Base-by-base conservation (phyloP, 2,113 vertebrate genomes). In the Romanogobio albipinnatus region DNA sequence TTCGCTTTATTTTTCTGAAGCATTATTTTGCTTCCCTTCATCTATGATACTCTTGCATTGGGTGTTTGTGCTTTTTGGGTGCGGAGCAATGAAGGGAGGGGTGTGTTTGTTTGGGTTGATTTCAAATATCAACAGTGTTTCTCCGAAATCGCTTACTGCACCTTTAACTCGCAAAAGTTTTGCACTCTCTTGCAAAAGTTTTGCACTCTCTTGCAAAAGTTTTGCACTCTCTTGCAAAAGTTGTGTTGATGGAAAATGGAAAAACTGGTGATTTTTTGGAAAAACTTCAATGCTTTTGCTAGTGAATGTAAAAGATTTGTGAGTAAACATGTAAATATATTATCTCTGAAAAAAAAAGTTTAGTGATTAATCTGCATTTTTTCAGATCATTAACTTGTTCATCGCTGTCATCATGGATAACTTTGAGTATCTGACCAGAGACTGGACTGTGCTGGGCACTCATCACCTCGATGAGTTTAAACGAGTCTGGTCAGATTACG, bases 351-450 rank as follows among this genome's bases (percentile, higher is more conserved):
- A 39, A 39, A 9, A 68, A 68, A 15, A 70, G 3, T 39, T 70
- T 33, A 22, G 9, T 22, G 33, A 70, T 39, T 9, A 70, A 39
- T 49, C 45, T 49, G 9, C 49, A 75, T 26, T 81, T n/a, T 59
- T 86, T 90, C 91, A 98, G 97, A 98, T 98, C 87, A 98, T 98
- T 89, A 98, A 98, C 88, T 91, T 98, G 87, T 98, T 98, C 33
- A 97, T 98, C 43, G 97, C 97, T 3, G 97, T 98, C 88, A 98
- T 98, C 90, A 98, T 98, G 97, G 97, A 98, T 92, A 98, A 98
- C 92, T 98, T 98, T 78, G 97, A 98, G 92, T 98, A 98, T 90
- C 94, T 98, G 87, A 98, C 97, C 0, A 95, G 97, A 61, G 97
- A 98, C 85, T 98, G 97, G 97, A 98, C 97, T 2, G 98, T 98